A percentile compares a stretch with the other conserved stretches of the same genome.
These are phyloP conservation scores for Drosophila repletoides DNA, from an alignment of 1,140 invertebrate genomes.

Conservation along the genomic window DNA sequence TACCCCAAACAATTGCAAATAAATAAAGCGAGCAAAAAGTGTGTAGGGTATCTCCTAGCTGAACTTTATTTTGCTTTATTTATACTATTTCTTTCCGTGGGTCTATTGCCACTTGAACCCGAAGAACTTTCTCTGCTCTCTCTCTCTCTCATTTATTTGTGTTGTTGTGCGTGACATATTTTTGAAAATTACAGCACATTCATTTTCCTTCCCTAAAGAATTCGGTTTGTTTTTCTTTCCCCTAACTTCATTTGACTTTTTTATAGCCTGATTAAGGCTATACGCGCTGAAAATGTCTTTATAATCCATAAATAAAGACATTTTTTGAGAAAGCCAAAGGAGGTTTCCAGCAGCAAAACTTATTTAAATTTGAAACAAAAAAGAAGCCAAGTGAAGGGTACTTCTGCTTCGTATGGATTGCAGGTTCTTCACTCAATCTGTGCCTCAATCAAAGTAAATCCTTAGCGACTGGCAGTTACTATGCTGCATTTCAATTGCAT, in stretches of 20 bases:
- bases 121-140: slow-evolving; percentile 31
- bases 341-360: too few relatives aligned
- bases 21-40: too few relatives aligned
- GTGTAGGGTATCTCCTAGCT: too few relatives aligned
- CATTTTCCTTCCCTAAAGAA: slow-evolving; percentile 23
- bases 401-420: too few relatives aligned
- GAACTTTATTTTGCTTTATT: too few relatives aligned
- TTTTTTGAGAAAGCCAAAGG: too few relatives aligned
- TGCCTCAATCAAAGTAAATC: slow-evolving; percentile 29
- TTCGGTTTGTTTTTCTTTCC: slow-evolving; percentile 42
- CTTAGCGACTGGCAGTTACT: slow-evolving; percentile 4
- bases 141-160: slow-evolving; percentile 26
- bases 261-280: not conserved
- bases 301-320: too few relatives aligned
- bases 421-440: too few relatives aligned
- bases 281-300: too few relatives aligned
- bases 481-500: slow-evolving; percentile 26
- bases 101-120: slow-evolving; percentile 48
- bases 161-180: slow-evolving; percentile 60
- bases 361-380: too few relatives aligned
- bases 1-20: too few relatives aligned
- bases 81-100: not conserved
- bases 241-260: not conserved
- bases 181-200: slow-evolving; percentile 43
- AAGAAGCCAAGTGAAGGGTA: too few relatives aligned